Evolutionary conservation across 2,113 vertebrate species (phyloP), one percentile per base, ranked within the genome.

Genomic region (Cyprinodon tularosa): DNA sequence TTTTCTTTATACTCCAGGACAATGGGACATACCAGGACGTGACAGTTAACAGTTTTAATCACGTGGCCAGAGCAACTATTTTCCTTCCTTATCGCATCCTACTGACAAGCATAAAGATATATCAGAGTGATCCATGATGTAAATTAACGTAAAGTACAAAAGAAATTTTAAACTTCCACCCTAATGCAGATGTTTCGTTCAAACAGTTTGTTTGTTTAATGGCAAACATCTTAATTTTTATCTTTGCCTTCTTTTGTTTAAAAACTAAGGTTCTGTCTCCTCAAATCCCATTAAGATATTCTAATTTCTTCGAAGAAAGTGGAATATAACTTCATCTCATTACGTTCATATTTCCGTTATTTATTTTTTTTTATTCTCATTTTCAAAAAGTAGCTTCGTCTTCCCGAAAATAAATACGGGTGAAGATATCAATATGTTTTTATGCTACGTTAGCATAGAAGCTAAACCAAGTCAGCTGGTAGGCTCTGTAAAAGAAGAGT

Each of bases 391-490:
- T n/a, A 7, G n/a, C 50, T 17, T 20, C 20, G 8, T 6, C 8
- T 10, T 4, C 50, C 15, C 17, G 50, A 29, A 17, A 17, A 57
- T 15, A 40, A 57, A 65, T 3, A 38, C 4, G 50, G 48, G 6
- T 5, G 5, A 38, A 1, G 36, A 14, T 14, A 3, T 62, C 71
- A 81, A 66, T 59, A 4, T 11, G 0, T 38, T 4, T 2, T 29
- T 29, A 29, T 11, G 38, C 12, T 8, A 37, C 47, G 72, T 72
- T 82, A 83, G 38, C 22, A 6, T 62, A 29, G 29, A 29, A 29
- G 29, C 40, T 68, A 44, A 20, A 42, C 70, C 10, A 79, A 81
- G 76, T 80, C 17, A 57, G 50, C 50, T 53, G 50, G 74, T 53
- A 20, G 9, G 36, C 3, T 60, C 8, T 44, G 10, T 10, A 61